Evolutionary conservation across 2,113 vertebrate genomes (phyloP), one percentile per base, ranked within the genome.

Genomic region (Nannobrachium achirus): DNA sequence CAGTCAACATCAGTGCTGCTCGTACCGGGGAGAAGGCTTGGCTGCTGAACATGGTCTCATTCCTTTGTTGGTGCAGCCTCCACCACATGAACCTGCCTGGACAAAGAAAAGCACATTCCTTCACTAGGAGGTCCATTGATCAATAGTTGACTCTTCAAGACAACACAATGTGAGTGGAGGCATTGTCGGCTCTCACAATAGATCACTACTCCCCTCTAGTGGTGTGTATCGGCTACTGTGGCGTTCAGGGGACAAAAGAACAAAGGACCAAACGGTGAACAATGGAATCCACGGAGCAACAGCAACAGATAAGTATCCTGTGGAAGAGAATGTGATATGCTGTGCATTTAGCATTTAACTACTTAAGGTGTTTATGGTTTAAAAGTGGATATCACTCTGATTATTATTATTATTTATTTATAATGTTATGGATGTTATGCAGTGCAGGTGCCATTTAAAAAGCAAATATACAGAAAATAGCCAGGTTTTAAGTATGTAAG

Each of bases 181-280:
- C 39, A 11, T 20, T 38, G 44, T 18, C 18, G 20, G 8, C 56
- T 1, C 6, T 5, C 63, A 50, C 20, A 71, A 61, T 41, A 68
- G 78, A 19, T 78, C 90, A 76, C 71, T 73, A 85, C 83, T 75
- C 7, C 83, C 89, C 89, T 89, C 92, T 88, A 69, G 60, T 85
- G 92, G 77, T 19, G 33, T 9, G 46, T 3, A 0, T 0, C 0
- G 2, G 53, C 0, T 46, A 9, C 51, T 75, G 56, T 66, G 68
- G 69, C 1, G 2, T 11, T 51, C 40, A 25, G 20, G 13, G 60
- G 58, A 75, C 64, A 78, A 75, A 73, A 73, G 77, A 91, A 92
- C 88, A 92, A 91, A 89, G 86, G 72, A 75, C 16, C 60, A 11
- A 33, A 33, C 40, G 57, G 13, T 38, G 68, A 81, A 76, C 75